phyloP scores from a whole-genome alignment of 2,888 invertebrate genomes.

The Parnassius orleans region DNA sequence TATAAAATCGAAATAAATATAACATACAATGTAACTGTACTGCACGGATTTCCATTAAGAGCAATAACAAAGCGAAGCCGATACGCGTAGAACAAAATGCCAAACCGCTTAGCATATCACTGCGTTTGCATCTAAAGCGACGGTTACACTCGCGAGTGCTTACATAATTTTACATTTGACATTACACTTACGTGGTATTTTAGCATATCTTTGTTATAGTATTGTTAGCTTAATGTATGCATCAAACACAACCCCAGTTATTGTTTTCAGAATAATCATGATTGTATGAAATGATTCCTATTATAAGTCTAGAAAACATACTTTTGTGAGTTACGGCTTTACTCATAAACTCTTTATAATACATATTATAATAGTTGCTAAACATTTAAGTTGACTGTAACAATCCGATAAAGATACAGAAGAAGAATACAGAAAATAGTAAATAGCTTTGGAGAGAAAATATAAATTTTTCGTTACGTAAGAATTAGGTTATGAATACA shows the following conservation, averaged over 20 bases:
- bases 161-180: conserved; percentile 27
- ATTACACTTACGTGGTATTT: conserved; percentile 27
- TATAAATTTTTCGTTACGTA: too few relatives aligned
- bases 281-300: too few relatives aligned
- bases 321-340: too few relatives aligned
- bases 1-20: conserved; percentile 24
- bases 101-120: conserved; percentile 67
- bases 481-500: too few relatives aligned
- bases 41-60: conserved; percentile 55
- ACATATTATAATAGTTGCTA: too few relatives aligned
- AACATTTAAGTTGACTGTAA: too few relatives aligned
- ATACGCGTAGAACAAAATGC: conserved; percentile 56
- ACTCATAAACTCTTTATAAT: too few relatives aligned
- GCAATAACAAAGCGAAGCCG: conserved; percentile 48
- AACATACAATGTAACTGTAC: conserved; percentile 48
- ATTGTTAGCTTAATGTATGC: conserved; percentile 21
- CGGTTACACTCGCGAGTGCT: conserved; percentile 42
- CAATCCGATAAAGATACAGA: neutral
- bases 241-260: conserved; percentile 13
- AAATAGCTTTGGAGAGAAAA: too few relatives aligned
- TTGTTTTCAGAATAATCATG: neutral
- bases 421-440: neutral
- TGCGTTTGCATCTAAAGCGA: conserved; percentile 53
- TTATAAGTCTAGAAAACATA: too few relatives aligned
- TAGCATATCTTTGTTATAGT: conserved; percentile 19